A percentile compares a stretch with the other conserved stretches of the same genome.
Evolutionary conservation across 2,888 invertebrate species (phyloP).

Genomic region (Cerastoderma edule): DNA sequence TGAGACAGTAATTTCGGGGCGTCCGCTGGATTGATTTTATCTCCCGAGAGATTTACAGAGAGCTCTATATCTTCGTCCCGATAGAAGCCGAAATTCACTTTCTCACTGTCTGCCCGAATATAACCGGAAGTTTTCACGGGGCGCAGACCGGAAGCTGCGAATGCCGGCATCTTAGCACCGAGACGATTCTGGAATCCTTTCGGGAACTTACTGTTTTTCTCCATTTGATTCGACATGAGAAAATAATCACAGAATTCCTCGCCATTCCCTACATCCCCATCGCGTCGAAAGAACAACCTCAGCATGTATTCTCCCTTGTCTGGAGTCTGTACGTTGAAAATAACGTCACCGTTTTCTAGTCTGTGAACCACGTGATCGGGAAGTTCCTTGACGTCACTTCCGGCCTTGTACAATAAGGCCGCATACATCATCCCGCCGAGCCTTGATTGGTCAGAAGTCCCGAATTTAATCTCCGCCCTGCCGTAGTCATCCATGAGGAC

Average conservation of each 20-base stretch:
- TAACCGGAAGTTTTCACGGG: slow-evolving; percentile 60
- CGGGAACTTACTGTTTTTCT: slow-evolving; percentile 61
- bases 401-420: slow-evolving; percentile 61
- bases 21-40: slow-evolving; percentile 58
- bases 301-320: slow-evolving; percentile 64
- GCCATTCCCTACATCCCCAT: slow-evolving; percentile 39
- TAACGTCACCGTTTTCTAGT: slow-evolving; percentile 66
- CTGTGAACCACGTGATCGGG: slow-evolving; percentile 63
- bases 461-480: slow-evolving; percentile 63
- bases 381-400: slow-evolving; percentile 55
- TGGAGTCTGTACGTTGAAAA: slow-evolving; percentile 64
- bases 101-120: slow-evolving; percentile 59
- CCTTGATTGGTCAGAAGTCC: slow-evolving; percentile 45
- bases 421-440: slow-evolving; percentile 56
- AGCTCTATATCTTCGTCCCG: slow-evolving; percentile 59
- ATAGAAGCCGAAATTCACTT: slow-evolving; percentile 62
- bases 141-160: slow-evolving; percentile 49
- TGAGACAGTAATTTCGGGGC: slow-evolving; percentile 60
- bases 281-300: slow-evolving; percentile 55
- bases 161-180: slow-evolving; percentile 58
- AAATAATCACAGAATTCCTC: slow-evolving; percentile 67
- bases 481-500: slow-evolving; percentile 59
- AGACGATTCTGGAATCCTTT: slow-evolving; percentile 60
- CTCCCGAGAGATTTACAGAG: slow-evolving; percentile 65
- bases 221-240: slow-evolving; percentile 61